Evolutionary conservation across 1,140 invertebrate species (phyloP).

Genomic region (Callitettix versicolor): DNA sequence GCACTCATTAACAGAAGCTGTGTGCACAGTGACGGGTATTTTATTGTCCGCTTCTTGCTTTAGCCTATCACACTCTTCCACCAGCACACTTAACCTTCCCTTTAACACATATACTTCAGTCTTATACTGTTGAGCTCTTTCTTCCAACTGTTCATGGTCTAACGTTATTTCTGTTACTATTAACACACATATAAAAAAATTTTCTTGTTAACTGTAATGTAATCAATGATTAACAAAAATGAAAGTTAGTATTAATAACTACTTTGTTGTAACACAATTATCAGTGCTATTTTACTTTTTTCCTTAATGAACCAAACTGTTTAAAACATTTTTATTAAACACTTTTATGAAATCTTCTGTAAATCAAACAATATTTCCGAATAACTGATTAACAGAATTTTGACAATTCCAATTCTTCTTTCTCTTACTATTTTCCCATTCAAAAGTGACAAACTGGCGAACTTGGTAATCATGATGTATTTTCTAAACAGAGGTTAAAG

Average conservation of each 20-base stretch:
- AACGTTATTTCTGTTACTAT: conserved; percentile 42
- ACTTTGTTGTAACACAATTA: no score
- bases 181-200: conserved; percentile 14
- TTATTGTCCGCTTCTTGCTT: conserved; percentile 39
- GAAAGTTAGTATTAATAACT: not conserved
- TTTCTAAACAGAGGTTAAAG: no score
- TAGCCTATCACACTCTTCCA: conserved; percentile 40
- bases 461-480: no score
- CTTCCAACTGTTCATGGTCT: conserved; percentile 46
- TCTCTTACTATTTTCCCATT: no score
- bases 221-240: not conserved
- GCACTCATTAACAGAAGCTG: conserved; percentile 46
- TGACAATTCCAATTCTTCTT: no score
- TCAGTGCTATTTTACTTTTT: no score
- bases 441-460: no score
- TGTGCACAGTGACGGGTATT: conserved; percentile 42
- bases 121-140: conserved; percentile 40
- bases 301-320: no score
- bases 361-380: no score
- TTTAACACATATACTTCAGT: conserved; percentile 43
- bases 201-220: not conserved
- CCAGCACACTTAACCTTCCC: conserved; percentile 39
- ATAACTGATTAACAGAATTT: no score
- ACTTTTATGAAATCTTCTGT: no score
- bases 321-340: no score